phyloP scores from a whole-genome alignment of 1,140 invertebrate species.

The Zaprionus nigranus region DNA sequence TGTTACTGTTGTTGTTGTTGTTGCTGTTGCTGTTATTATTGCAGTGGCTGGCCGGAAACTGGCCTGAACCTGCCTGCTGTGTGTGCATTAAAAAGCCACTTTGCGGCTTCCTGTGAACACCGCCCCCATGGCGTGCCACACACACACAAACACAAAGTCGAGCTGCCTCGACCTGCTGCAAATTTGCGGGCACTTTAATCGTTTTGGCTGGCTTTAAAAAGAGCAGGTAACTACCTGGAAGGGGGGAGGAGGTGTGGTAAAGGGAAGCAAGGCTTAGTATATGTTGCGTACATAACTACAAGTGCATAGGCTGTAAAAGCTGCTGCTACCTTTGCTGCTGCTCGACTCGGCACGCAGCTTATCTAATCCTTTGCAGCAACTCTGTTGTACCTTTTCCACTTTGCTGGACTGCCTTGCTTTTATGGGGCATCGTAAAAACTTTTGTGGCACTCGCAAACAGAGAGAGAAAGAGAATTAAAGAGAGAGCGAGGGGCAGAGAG shows the following conservation, averaged over 20 bases:
- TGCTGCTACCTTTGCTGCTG: neutral
- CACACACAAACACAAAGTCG: neutral
- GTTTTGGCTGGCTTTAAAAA: slow-evolving; percentile 33
- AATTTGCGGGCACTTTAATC: slow-evolving; percentile 76
- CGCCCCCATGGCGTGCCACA: slow-evolving; percentile 63
- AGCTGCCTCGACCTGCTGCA: slow-evolving; percentile 25
- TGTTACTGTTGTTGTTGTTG: slow-evolving; percentile 14
- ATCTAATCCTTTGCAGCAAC: slow-evolving; percentile 77
- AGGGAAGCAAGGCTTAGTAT: neutral
- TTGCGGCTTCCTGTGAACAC: slow-evolving; percentile 78
- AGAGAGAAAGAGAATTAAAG: slow-evolving; percentile 7
- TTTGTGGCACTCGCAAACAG: slow-evolving; percentile 62
- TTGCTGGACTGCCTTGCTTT: slow-evolving; percentile 52
- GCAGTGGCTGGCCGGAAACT: slow-evolving; percentile 25
- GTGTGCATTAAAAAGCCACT: slow-evolving; percentile 82
- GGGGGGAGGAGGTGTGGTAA: neutral
- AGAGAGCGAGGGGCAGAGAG: neutral
- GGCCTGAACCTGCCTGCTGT: slow-evolving; percentile 43
- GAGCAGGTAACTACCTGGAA: slow-evolving; percentile 5
- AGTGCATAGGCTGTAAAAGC: slow-evolving; percentile 75
- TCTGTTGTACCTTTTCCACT: slow-evolving; percentile 58
- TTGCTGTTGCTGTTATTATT: slow-evolving; percentile 30
- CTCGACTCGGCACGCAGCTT: slow-evolving; percentile 38
- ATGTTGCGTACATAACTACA: slow-evolving; percentile 53
- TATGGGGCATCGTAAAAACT: slow-evolving; percentile 75